A percentile compares a stretch with the other conserved stretches of the same genome.
These are phyloP conservation scores for Boloria euphrosyne DNA, from an alignment of 2,888 invertebrate genomes.

Conservation along the genomic window DNA sequence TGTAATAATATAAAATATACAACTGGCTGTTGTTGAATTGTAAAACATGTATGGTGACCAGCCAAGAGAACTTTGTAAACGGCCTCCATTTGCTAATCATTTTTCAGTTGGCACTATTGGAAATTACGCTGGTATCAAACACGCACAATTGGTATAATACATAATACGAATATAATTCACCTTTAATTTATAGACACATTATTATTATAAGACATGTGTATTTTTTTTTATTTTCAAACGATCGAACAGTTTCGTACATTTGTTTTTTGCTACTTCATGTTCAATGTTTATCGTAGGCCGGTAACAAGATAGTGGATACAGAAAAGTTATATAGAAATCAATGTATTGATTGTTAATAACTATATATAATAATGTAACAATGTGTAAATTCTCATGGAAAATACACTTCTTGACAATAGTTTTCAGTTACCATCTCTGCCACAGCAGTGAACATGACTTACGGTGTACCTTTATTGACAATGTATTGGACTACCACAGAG, in stretches of 20 bases:
- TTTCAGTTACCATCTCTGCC: slow-evolving; percentile 65
- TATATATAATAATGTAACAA: slow-evolving; percentile 16
- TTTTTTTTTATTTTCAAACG: slow-evolving; percentile 4
- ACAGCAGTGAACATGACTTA: slow-evolving; percentile 48
- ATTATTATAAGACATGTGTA: not conserved
- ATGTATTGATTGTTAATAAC: slow-evolving; percentile 4
- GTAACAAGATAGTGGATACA: not conserved
- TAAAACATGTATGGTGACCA: not conserved
- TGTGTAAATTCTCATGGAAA: slow-evolving; percentile 10
- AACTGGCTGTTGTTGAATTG: no score
- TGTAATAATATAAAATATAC: no score
- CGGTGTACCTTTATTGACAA: slow-evolving; percentile 8
- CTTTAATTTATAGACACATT: slow-evolving; percentile 50
- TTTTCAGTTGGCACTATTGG: not conserved
- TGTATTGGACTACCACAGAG: not conserved
- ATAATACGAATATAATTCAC: slow-evolving; percentile 52
- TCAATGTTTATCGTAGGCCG: not conserved
- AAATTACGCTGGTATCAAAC: slow-evolving; percentile 43
- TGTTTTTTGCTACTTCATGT: not conserved
- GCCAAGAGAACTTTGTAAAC: slow-evolving; percentile 1
- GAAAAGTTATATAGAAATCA: not conserved
- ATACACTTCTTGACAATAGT: slow-evolving; percentile 59
- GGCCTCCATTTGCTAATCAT: slow-evolving; percentile 12
- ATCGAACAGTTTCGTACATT: not conserved
- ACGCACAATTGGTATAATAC: slow-evolving; percentile 61